Percentiles rank a stretch among this genome's conserved stretches.
Conservation (phyloP, 2,888 invertebrate species). For the Drosophila aldrichi region DNA sequence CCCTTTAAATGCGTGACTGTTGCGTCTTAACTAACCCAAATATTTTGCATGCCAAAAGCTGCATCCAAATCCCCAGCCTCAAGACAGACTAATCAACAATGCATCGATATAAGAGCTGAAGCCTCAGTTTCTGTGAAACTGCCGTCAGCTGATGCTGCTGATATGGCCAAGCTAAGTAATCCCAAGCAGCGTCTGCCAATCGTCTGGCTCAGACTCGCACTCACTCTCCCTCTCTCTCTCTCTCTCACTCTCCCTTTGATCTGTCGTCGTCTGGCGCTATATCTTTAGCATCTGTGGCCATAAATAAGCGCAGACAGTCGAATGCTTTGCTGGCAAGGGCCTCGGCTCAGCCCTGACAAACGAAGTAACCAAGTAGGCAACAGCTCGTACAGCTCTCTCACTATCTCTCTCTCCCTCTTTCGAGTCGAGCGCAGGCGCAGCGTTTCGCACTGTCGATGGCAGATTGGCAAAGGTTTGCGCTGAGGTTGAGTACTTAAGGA, state of each 20-base stretch:
- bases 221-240: constrained; percentile 3
- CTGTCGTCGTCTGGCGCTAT: constrained; percentile 81
- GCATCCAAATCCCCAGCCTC: constrained; percentile 19
- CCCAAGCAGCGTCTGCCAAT: constrained; percentile 33
- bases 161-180: constrained; percentile 44
- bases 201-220: constrained; percentile 25
- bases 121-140: constrained; percentile 50
- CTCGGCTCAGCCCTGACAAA: constrained; percentile 61
- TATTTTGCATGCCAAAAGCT: constrained; percentile 42
- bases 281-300: constrained; percentile 82
- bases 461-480: constrained; percentile 35
- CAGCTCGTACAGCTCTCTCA: constrained; percentile 1
- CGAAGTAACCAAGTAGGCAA: constrained; percentile 70
- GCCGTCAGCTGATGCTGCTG: constrained; percentile 62
- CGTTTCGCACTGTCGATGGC: constrained; percentile 63
- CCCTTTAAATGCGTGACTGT: constrained; percentile 61
- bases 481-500: constrained; percentile 27
- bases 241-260: constrained; percentile 16
- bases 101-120: constrained; percentile 65
- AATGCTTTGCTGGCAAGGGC: constrained; percentile 66
- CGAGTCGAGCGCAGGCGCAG: constrained; percentile 48
- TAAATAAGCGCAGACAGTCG: constrained; percentile 82
- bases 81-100: constrained; percentile 65
- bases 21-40: constrained; percentile 59
- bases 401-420: not conserved